Percentiles rank a stretch among this genome's conserved stretches.
Conservation (phyloP, 1,140 invertebrate genomes). For the Camponotus vicinus region DNA sequence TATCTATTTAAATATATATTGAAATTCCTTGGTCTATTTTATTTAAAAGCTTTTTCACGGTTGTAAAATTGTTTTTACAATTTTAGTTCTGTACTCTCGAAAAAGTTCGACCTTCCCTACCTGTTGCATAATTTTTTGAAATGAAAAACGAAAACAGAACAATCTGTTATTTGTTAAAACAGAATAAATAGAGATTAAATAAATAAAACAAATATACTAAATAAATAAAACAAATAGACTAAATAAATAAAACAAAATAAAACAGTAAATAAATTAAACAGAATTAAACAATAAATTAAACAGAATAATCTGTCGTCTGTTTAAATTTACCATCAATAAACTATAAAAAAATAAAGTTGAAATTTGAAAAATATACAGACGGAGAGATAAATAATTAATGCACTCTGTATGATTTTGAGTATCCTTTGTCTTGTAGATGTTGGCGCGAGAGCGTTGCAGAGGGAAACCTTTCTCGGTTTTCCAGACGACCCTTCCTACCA, state of each 20-base stretch:
- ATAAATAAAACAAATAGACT: too few relatives aligned
- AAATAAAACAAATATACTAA: too few relatives aligned
- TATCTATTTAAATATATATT: neutral
- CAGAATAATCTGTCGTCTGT: neutral
- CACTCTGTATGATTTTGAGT: neutral
- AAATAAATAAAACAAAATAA: too few relatives aligned
- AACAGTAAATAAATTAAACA: too few relatives aligned
- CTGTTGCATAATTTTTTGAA: neutral
- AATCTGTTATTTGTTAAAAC: neutral
- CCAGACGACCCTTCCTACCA: neutral
- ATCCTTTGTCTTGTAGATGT: neutral
- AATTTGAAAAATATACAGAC: neutral
- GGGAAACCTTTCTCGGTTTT: neutral
- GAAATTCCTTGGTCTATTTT: too few relatives aligned
- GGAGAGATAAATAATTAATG: slow-evolving; percentile 22
- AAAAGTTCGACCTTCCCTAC: neutral
- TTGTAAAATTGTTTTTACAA: neutral
- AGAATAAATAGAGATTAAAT: too few relatives aligned
- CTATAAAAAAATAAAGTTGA: neutral
- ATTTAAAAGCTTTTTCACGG: too few relatives aligned
- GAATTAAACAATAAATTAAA: neutral
- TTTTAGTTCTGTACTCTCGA: neutral
- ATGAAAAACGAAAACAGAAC: neutral
- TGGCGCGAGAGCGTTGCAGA: too few relatives aligned
- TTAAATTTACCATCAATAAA: neutral